Percentiles rank a stretch among this genome's conserved stretches.
Conservation (phyloP, 2,113 vertebrate species). For the Lagopus muta region DNA sequence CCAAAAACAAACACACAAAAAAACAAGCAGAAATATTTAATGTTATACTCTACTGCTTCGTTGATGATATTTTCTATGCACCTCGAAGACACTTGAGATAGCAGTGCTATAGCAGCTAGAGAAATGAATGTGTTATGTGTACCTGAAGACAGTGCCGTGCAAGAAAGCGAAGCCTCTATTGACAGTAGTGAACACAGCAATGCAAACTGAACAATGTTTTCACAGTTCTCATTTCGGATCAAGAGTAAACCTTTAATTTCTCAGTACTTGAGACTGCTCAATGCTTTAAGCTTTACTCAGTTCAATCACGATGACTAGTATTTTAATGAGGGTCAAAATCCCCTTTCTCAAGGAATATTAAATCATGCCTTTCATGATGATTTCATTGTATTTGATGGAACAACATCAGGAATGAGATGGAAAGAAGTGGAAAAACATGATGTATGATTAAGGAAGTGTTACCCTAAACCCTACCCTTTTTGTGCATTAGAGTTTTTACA, state of each 20-base stretch:
- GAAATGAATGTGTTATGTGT: background rate
- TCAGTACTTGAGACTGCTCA: background rate
- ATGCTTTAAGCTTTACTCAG: background rate
- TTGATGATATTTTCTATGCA: background rate
- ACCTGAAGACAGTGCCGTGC: background rate
- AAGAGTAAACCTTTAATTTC: background rate
- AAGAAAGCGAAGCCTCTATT: background rate
- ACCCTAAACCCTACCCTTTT: background rate
- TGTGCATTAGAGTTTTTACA: background rate
- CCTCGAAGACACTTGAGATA: background rate
- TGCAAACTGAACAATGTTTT: background rate
- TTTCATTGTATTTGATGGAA: background rate
- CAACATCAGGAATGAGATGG: background rate
- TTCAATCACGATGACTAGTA: background rate
- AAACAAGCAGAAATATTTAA: background rate
- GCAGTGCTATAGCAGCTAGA: background rate
- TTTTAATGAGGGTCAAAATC: background rate
- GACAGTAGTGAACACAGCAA: background rate
- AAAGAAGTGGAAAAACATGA: background rate
- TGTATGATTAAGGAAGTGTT: accelerated
- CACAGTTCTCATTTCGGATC: background rate
- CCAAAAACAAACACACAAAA: background rate
- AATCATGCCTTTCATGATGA: background rate
- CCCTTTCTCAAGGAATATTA: background rate
- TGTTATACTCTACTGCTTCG: background rate